Evolutionary conservation across 2,113 vertebrate genomes (phyloP), one percentile per base, ranked within the genome.

Genomic region (Motacilla alba): DNA sequence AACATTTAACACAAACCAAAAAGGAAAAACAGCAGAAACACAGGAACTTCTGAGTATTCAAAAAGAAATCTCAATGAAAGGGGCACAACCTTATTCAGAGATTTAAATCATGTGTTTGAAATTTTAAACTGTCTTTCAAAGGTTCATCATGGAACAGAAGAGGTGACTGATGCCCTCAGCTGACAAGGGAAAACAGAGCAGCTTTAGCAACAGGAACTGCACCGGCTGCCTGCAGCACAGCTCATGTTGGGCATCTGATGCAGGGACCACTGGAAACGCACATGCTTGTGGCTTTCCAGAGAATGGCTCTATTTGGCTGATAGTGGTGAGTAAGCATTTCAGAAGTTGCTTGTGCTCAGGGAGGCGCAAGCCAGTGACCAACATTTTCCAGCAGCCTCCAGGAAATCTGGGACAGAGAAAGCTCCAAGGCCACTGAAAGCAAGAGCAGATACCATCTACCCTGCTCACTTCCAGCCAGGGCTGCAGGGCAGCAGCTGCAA

Each of bases 381-480:
- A 52, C 15, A 31, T 31, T 10, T 52, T 52, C 47, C 35, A 39
- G 49, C 35, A 52, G 4, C 28, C 68, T 27, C 72, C 41, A 59
- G 53, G 72, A 46, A n/a, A 35, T 3, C 16, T 43, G 43, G 6
- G 56, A 39, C 27, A 31, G 17, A 73, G 4, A 49, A 75, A 69
- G 26, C 37, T 78, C 62, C 22, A 33, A 75, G 12, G 50, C 2
- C 33, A 14, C 20, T 18, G 52, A 53, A 49, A 59, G 19, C 35
- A 35, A 39, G 15, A 11, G 37, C 44, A 72, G 44, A 50, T 1
- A 7, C 27, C 24, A 13, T 3, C 0, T 2, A 2, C 46, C 30
- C 56, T 56, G 31, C 52, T 43, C 31, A 5, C 1, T 62, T 63
- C 46, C 58, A 52, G 46, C 28, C 46, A 33, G 44, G 44, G 35